Evolutionary conservation across 1,140 invertebrate species (phyloP), one percentile per base, ranked within the genome.

Genomic region (Drosophila erecta): DNA sequence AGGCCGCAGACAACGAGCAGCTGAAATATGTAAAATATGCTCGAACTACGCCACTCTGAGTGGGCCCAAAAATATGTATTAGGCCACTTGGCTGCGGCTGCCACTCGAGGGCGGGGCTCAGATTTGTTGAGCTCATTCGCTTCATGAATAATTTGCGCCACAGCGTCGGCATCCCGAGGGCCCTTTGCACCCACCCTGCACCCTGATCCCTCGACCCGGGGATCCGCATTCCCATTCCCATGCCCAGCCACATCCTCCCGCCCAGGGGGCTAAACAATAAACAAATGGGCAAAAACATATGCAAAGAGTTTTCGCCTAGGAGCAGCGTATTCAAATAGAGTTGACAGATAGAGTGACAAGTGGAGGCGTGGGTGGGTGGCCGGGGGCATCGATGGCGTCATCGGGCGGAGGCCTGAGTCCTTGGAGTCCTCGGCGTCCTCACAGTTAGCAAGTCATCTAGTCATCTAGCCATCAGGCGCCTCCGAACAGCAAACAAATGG

Each of bases 91-190:
- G 60, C 72, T 85, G 70, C 60, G 56, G 37, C 55, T 35, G 59
- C 40, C 33, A 47, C 15, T 43, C 64, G 56, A 55, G 57, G 79
- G 77, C 30, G 66, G 70, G 62, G 40, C 71, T 30, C 64, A 81
- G 78, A 87, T 87, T 86, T 87, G 81, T 86, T 83, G 83, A 83
- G 83, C 83, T 87, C 83, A 86, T 86, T 83, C 84, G 79, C 70
- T 86, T 87, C 83, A 86, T 86, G 83, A 86, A 86, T 86, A 86
- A 86, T 87, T 86, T 86, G 74, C 74, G 81, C 83, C 77, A 86
- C 77, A 80, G 84, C 65, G 81, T 86, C 81, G 81, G 73, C 72
- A 71, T 71, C 67, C 67, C 65, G 20, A 43, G 67, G 67, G 51
- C 27, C 37, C 30, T 11, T 10, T 37, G 14, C 17, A 0, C 17